Percentiles rank a stretch among this genome's conserved stretches.
These are phyloP conservation scores for Pseudoips prasinana DNA, from an alignment of 2,888 invertebrate species.

Conservation along the genomic window DNA sequence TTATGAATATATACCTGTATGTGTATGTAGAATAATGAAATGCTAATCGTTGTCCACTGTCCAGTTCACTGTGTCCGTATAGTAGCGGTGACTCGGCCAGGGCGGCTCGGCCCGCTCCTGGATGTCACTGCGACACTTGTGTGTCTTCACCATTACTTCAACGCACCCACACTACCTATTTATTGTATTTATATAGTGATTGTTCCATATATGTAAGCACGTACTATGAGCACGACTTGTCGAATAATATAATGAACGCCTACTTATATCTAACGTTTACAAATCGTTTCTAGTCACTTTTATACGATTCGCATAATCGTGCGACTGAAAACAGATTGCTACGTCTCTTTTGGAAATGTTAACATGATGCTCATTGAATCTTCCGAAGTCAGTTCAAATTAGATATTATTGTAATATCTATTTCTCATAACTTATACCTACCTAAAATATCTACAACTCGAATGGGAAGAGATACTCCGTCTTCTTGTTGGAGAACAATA, in stretches of 20 bases:
- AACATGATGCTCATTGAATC: constrained; percentile 57
- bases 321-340: constrained; percentile 43
- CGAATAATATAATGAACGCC: constrained; percentile 54
- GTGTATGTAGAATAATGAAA: constrained; percentile 61
- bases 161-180: constrained; percentile 46
- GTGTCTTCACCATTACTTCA: constrained; percentile 46
- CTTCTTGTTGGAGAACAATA: constrained; percentile 68
- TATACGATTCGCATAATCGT: constrained; percentile 45
- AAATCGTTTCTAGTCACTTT: constrained; percentile 55
- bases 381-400: constrained; percentile 61
- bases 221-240: constrained; percentile 62
- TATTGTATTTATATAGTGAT: constrained; percentile 50
- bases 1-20: constrained; percentile 56
- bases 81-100: constrained; percentile 1
- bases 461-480: constrained; percentile 56
- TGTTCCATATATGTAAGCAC: constrained; percentile 59
- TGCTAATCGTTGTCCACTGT: constrained; percentile 60
- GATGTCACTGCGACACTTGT: constrained; percentile 28
- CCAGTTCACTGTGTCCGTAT: constrained; percentile 47
- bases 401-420: constrained; percentile 51
- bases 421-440: constrained; percentile 48
- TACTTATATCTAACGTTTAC: constrained; percentile 44
- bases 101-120: constrained; percentile 16
- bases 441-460: constrained; percentile 55
- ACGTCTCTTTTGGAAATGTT: constrained; percentile 40